Base-by-base conservation (phyloP, 2,113 vertebrate species). In the Elgaria multicarinata region DNA sequence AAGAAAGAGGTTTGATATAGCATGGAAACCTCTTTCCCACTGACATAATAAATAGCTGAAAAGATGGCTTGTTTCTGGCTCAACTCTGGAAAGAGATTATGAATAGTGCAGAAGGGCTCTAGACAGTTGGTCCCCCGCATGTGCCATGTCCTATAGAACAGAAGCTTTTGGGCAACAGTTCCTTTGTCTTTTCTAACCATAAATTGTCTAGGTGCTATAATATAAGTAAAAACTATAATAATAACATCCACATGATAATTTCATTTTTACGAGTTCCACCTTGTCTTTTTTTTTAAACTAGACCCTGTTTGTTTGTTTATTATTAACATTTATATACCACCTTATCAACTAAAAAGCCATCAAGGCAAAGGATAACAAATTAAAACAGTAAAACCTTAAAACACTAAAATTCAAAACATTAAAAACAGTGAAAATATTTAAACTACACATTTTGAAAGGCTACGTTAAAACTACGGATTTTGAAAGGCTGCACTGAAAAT, bases 1-100 rank as follows among this genome's bases (percentile, higher is more conserved):
- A 78, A 16, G 22, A 91, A 16, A 78, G 20, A 0, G 91, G 3
- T 58, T 92, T 82, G 50, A 71, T 77, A 71, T 18, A 50, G 44
- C 75, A 87, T 67, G 87, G 50, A 9, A 24, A 42, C 83, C 44
- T 7, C 83, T 53, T 55, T n/a, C 62, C 2, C 42, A 33, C 0
- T 66, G 24, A 90, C 20, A 87, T 83, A 67, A 14, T 36, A 72
- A 84, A 18, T 18, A 3, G 44, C 6, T 31, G 4, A 2, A 62
- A 22, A 86, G 0, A 87, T 44, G 72, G 3, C 1, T 89, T 88
- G 88, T 66, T 83, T 82, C 4, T 87, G 26, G 2, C 64, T 88
- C 31, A 0, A 3, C 39, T 14, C 3, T 0, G 0, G 4, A 53
- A 1, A 12, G 1, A 7, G 78, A 72, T 7, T 72, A 13, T 85